Conservation (phyloP, 2,113 vertebrate genomes). For the Nannospalax galili region DNA sequence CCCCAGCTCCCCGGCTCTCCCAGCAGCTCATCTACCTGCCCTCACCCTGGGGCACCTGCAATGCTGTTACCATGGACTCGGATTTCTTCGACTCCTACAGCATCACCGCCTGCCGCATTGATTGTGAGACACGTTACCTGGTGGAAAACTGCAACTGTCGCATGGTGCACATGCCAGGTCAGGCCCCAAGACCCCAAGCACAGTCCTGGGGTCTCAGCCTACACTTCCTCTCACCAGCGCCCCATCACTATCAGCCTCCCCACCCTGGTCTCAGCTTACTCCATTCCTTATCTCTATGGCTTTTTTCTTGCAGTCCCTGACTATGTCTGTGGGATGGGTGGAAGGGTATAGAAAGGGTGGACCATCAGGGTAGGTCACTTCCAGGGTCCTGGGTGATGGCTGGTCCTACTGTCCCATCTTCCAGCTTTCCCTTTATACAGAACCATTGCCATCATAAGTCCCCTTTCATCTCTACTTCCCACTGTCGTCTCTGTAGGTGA, state of each 20-base stretch:
- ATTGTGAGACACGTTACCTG: slow-evolving; percentile 98
- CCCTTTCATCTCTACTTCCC: slow-evolving; percentile 23
- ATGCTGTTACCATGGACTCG: slow-evolving; percentile 92
- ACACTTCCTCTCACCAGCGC: background rate
- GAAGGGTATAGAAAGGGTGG: background rate
- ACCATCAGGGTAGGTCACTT: background rate
- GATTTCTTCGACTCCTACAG: slow-evolving; percentile 98
- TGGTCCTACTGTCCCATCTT: background rate
- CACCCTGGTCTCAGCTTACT: background rate
- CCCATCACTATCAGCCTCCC: background rate
- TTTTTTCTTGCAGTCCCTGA: background rate
- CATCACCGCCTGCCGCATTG: slow-evolving; percentile 97
- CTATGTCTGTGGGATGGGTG: background rate
- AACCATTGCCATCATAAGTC: background rate
- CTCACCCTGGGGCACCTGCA: slow-evolving; percentile 98
- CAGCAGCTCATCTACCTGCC: slow-evolving; percentile 96
- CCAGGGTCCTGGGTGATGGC: background rate
- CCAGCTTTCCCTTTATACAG: background rate
- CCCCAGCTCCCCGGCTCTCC: slow-evolving; percentile 69
- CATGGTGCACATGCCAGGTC: slow-evolving; percentile 99
- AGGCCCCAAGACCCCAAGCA: slow-evolving; percentile 44
- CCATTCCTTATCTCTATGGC: background rate
- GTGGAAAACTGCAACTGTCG: slow-evolving; percentile 99
- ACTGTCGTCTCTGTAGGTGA: slow-evolving; percentile 88
- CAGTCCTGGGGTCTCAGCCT: background rate